A percentile compares a stretch with the other conserved stretches of the same genome.
Evolutionary conservation across 2,888 invertebrate genomes (phyloP).

Genomic region (Pimpla rufipes): DNA sequence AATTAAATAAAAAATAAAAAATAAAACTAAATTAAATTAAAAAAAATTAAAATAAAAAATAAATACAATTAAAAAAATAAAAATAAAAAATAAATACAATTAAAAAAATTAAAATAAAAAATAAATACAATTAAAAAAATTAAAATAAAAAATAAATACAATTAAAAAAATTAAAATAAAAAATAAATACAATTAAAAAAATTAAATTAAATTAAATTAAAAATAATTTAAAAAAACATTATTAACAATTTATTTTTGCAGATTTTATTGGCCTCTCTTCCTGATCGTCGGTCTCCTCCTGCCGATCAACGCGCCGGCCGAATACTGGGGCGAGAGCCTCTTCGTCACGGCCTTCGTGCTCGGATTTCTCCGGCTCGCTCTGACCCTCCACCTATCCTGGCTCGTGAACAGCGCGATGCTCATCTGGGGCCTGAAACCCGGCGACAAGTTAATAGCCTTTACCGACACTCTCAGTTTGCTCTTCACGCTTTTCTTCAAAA

Average conservation of each 20-base stretch:
- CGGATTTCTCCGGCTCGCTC: slow-evolving; percentile 89
- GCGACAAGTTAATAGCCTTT: slow-evolving; percentile 89
- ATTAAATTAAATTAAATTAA: no score
- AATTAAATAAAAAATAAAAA: no score
- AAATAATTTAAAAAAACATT: no score
- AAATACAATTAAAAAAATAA: no score
- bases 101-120: no score
- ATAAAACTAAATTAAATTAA: no score
- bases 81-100: no score
- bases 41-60: no score
- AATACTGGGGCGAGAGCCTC: slow-evolving; percentile 92
- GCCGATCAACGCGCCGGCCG: slow-evolving; percentile 92
- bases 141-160: no score
- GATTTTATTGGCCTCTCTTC: slow-evolving; percentile 91
- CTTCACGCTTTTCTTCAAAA: slow-evolving; percentile 77
- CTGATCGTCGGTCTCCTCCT: slow-evolving; percentile 89
- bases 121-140: no score
- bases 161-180: no score
- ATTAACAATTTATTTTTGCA: slow-evolving; percentile 82
- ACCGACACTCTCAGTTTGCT: slow-evolving; percentile 75
- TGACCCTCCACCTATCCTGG: slow-evolving; percentile 90
- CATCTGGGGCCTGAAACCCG: slow-evolving; percentile 90
- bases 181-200: no score
- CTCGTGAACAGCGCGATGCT: slow-evolving; percentile 91
- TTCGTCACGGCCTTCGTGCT: slow-evolving; percentile 88